Conservation (phyloP, 2,797 vertebrate genomes). For the Phataginus tricuspis region DNA sequence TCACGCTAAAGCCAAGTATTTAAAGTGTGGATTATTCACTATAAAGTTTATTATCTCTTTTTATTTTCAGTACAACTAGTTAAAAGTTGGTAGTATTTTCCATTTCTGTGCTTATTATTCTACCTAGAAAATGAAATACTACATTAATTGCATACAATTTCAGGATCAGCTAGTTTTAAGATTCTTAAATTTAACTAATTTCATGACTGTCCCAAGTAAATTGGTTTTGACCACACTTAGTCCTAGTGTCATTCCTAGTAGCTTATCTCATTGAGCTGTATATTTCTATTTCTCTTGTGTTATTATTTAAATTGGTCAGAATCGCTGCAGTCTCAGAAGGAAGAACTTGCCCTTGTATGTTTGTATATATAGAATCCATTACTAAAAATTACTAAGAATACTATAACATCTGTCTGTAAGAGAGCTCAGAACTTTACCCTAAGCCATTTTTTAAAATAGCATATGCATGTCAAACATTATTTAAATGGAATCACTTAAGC, state of each 20-base stretch:
- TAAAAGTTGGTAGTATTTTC: not conserved
- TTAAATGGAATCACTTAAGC: conserved; percentile 19
- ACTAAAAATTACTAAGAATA: conserved; percentile 9
- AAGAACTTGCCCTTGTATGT: not conserved
- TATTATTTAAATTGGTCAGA: not conserved
- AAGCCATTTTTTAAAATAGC: conserved; percentile 33
- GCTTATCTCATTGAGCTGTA: not conserved
- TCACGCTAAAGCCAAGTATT: not conserved
- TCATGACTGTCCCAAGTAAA: not conserved
- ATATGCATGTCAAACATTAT: not conserved
- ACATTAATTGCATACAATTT: not conserved
- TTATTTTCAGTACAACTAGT: not conserved
- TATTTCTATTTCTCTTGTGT: not conserved
- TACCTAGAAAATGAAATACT: not conserved
- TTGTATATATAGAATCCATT: not conserved
- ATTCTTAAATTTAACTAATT: not conserved
- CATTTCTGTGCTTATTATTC: not conserved
- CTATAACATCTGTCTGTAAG: not conserved
- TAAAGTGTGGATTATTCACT: not conserved
- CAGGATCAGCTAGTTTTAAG: not conserved
- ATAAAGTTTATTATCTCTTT: not conserved
- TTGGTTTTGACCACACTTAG: not conserved
- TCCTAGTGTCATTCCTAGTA: not conserved
- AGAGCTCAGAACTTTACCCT: not conserved
- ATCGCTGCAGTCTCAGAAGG: not conserved